These are phyloP conservation scores for Sitophilus oryzae DNA, from an alignment of 1,140 invertebrate genomes.

Conservation along the genomic window DNA sequence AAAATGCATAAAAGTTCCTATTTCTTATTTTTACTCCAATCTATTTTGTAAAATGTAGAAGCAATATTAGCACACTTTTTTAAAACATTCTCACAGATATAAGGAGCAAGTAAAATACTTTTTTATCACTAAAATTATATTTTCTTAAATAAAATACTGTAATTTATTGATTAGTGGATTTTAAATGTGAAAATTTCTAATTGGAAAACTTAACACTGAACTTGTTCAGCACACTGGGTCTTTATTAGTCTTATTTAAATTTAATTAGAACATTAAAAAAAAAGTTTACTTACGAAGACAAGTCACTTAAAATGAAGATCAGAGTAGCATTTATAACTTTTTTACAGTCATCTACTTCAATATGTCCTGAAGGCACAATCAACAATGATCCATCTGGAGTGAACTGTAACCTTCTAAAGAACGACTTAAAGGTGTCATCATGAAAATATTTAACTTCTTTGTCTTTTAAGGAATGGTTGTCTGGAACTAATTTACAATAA, in stretches of 20 bases:
- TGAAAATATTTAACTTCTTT: slow-evolving; percentile 73
- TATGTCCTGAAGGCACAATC: slow-evolving; percentile 74
- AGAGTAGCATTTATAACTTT: slow-evolving; percentile 69
- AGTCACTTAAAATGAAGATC: slow-evolving; percentile 68
- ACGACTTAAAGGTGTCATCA: slow-evolving; percentile 92
- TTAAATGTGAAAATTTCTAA: too few relatives aligned
- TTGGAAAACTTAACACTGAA: too few relatives aligned
- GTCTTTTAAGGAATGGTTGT: slow-evolving; percentile 53
- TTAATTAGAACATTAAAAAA: not conserved
- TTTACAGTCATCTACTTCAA: slow-evolving; percentile 58
- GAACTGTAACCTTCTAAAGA: slow-evolving; percentile 81
- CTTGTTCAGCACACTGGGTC: not conserved
- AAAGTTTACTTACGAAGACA: slow-evolving; percentile 60
- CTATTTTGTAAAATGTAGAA: too few relatives aligned
- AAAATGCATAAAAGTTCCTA: too few relatives aligned
- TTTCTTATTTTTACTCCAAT: too few relatives aligned
- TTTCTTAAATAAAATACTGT: too few relatives aligned
- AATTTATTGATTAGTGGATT: too few relatives aligned
- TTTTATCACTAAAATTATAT: too few relatives aligned
- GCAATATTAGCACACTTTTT: too few relatives aligned
- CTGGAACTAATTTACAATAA: slow-evolving; percentile 49
- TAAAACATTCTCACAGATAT: too few relatives aligned
- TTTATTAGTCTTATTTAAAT: not conserved
- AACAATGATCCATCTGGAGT: slow-evolving; percentile 85
- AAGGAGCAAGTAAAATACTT: too few relatives aligned